Conservation (phyloP, 2,888 invertebrate genomes). For the Nomada fabriciana region DNA sequence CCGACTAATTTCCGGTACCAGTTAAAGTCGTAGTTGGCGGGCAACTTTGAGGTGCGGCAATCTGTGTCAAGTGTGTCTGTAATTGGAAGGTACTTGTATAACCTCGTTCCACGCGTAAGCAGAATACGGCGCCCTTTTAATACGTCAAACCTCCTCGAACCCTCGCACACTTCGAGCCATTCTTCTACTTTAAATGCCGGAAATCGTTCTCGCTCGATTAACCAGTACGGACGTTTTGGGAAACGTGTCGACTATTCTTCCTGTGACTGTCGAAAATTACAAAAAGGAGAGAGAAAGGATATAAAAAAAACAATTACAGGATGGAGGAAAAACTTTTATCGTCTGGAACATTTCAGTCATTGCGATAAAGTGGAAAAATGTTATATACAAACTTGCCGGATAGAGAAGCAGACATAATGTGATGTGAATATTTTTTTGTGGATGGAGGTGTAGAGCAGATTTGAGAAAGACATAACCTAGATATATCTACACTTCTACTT, state of each 20-base stretch:
- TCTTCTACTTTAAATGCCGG: slow-evolving; percentile 6
- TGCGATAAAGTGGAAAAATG: too few species aligned
- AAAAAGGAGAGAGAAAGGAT: too few species aligned
- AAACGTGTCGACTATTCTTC: neutral
- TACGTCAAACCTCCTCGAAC: slow-evolving; percentile 38
- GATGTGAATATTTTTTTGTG: too few species aligned
- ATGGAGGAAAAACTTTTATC: too few species aligned
- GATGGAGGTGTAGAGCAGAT: too few species aligned
- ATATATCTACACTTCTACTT: too few species aligned
- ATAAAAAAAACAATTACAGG: too few species aligned
- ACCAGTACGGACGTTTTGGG: neutral
- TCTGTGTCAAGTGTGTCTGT: slow-evolving; percentile 60
- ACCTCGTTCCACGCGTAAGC: slow-evolving; percentile 53
- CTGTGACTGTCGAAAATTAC: neutral
- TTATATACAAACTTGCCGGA: too few species aligned
- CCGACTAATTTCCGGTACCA: slow-evolving; percentile 46
- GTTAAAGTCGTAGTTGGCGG: slow-evolving; percentile 35
- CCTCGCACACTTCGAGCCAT: slow-evolving; percentile 5
- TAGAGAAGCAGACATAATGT: too few species aligned
- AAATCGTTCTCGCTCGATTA: slow-evolving; percentile 35
- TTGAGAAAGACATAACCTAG: too few species aligned
- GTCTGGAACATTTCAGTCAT: too few species aligned
- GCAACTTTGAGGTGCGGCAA: slow-evolving; percentile 40
- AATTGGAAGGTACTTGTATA: slow-evolving; percentile 60
- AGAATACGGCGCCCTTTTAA: slow-evolving; percentile 45